phyloP scores from a whole-genome alignment of 1,140 invertebrate genomes.

The Penaeus japonicus region DNA sequence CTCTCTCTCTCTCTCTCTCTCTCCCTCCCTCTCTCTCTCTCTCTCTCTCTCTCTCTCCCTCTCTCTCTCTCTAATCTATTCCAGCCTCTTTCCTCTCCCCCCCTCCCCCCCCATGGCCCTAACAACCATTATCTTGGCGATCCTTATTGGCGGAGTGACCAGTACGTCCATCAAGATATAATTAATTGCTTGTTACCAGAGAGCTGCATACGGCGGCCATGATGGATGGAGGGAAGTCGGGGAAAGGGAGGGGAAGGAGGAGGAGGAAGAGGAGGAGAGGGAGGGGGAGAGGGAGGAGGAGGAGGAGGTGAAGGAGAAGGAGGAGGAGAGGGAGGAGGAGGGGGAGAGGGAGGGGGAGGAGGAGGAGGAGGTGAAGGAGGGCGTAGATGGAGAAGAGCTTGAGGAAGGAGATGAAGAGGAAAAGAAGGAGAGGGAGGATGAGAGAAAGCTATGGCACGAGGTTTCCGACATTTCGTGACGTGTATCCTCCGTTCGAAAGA shows the following conservation, averaged over 20 bases:
- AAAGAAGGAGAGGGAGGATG: neutral
- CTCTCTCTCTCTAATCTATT: neutral
- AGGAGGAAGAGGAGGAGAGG: neutral
- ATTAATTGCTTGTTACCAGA: constrained; percentile 54
- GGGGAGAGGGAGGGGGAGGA: neutral
- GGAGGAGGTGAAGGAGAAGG: neutral
- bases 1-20: neutral
- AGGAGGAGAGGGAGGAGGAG: too few relatives aligned
- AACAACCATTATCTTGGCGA: constrained; percentile 43
- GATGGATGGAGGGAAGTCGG: neutral
- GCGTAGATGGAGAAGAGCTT: neutral
- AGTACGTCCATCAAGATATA: constrained; percentile 50
- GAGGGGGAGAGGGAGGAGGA: neutral
- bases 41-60: neutral
- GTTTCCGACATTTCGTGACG: neutral
- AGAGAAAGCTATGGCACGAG: neutral
- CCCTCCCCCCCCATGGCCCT: neutral
- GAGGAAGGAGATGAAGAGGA: neutral
- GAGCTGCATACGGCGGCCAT: constrained; percentile 41
- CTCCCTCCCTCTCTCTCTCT: neutral
- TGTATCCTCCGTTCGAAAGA: neutral
- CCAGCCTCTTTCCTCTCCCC: neutral
- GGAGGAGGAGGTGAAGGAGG: neutral
- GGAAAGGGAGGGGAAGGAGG: neutral
- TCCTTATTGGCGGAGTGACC: constrained; percentile 50